Evolutionary conservation across 35 echinoderm and acorn worm species (phyloP), one percentile per base, ranked within the genome.

Genomic region (Holothuria glaberrima): DNA sequence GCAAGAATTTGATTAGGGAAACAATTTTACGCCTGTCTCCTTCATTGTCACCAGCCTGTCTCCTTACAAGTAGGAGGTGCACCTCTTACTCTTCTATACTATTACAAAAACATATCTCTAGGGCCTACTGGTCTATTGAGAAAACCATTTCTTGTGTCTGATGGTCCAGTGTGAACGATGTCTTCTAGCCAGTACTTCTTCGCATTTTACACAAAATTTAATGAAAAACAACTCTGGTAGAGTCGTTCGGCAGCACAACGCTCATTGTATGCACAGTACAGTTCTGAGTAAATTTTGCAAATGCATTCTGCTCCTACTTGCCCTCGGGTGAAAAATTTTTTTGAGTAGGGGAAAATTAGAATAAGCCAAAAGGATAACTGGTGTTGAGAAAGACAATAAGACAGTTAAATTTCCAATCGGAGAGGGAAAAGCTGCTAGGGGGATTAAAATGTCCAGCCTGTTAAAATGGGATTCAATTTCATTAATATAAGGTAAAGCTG

Each of bases 1-100:
- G 21, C 14, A 12, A 25, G 74, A 78, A 78, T 78, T 78, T 78
- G 74, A 78, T 78, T 78, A 78, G n/a, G 74, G 50, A 27, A 48
- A 78, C 41, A 78, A 52, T 48, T 78, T 78, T 48, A 48, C 50
- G 44, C 50, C 27, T n/a, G 35, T 48, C 74, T 48, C 74, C 22
- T 48, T 78, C 50, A 22, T 22, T 52, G 38, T 9, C 74, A 78
- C 74, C 74, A 78, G 50, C 44, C 27, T 78, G 74, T 78, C 74
- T 78, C 74, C 74, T 27, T 18, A 22, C 38, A 48, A 78, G 74
- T 41, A 78, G 26, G 38, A 48, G 36, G 50, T 27, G 74, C 74
- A 48, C 9, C 38, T 41, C 74, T 78, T 78, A 14, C 74, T 9
- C 34, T 44, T 76, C 50, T n/a, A 48, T 48, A 41, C 46, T 75